Conservation (phyloP, 2,888 invertebrate species). For the Erebia ligea region DNA sequence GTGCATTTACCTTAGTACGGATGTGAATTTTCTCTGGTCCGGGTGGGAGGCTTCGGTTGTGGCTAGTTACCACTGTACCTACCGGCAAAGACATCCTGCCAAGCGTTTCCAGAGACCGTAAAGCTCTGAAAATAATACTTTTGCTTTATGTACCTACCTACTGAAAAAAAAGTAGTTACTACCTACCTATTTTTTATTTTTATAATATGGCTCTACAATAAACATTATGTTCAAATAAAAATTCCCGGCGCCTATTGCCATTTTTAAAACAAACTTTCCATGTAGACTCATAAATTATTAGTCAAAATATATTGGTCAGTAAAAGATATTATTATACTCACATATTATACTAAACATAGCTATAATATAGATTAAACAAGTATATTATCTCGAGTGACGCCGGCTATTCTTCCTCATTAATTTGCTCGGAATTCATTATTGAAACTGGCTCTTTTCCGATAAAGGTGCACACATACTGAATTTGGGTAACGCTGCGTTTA, state of each 20-base stretch:
- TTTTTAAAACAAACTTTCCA: neutral
- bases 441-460: constrained; percentile 24
- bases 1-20: no score
- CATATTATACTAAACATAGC: neutral
- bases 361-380: constrained; percentile 14
- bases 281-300: constrained; percentile 15
- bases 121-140: no score
- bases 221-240: no score
- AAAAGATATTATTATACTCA: neutral
- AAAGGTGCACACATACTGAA: constrained; percentile 3
- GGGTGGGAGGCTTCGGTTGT: no score
- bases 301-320: constrained; percentile 4
- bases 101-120: no score
- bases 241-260: no score
- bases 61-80: no score
- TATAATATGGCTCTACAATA: no score
- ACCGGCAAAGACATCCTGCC: no score
- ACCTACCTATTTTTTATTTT: neutral
- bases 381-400: constrained; percentile 29
- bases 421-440: constrained; percentile 32
- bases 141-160: neutral
- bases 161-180: no score
- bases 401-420: constrained; percentile 35
- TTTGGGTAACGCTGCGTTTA: neutral
- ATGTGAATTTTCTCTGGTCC: no score